Conservation (phyloP, 2,888 invertebrate species). For the Leptinotarsa juncta region DNA sequence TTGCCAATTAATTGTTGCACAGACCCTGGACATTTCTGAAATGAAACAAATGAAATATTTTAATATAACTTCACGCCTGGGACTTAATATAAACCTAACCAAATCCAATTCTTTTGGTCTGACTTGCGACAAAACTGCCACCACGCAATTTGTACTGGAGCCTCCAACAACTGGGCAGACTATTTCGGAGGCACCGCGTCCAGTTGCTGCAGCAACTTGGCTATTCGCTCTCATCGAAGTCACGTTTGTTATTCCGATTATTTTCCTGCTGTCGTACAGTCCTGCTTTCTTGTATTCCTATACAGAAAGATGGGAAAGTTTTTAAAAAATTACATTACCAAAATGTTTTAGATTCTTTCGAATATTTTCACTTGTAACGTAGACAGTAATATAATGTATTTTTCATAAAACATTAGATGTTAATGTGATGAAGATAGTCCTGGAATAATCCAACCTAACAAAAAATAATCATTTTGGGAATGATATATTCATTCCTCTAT, state of each 20-base stretch:
- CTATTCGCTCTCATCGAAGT: conserved; percentile 56
- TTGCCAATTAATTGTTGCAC: conserved; percentile 53
- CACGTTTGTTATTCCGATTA: conserved; percentile 59
- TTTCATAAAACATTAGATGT: too few relatives aligned
- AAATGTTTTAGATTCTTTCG: too few relatives aligned
- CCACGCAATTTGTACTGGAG: conserved; percentile 53
- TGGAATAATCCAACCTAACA: too few relatives aligned
- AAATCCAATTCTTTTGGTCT: conserved; percentile 42
- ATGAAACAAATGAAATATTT: neutral
- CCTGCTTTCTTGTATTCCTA: conserved; percentile 62
- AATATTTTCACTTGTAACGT: too few relatives aligned
- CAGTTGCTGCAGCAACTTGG: conserved; percentile 52
- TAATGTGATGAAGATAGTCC: too few relatives aligned
- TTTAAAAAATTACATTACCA: too few relatives aligned
- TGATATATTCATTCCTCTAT: too few relatives aligned
- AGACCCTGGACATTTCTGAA: conserved; percentile 11
- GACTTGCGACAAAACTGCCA: conserved; percentile 61
- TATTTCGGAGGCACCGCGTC: conserved; percentile 51
- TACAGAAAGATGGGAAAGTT: conserved; percentile 18
- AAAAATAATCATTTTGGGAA: too few relatives aligned
- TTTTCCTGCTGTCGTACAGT: conserved; percentile 56
- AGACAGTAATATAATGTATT: too few relatives aligned
- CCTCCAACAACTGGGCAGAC: conserved; percentile 62
- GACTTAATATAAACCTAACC: too few relatives aligned
- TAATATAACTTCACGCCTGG: too few relatives aligned